Conservation (phyloP, 2,113 vertebrate genomes). For the Engystomops pustulosus region DNA sequence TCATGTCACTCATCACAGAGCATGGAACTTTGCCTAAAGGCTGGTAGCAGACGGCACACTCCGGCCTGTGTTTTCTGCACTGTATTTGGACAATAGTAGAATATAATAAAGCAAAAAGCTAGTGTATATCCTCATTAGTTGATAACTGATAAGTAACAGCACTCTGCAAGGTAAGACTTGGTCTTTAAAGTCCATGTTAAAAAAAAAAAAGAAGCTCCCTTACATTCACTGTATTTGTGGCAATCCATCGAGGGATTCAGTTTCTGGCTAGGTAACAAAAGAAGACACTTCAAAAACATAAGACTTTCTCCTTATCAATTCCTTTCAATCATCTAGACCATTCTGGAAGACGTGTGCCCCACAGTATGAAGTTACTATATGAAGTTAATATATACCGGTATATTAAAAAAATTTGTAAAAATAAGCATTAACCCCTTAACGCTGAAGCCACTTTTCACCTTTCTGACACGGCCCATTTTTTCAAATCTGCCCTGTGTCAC, state of each 20-base stretch:
- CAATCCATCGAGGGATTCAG: constrained; percentile 16
- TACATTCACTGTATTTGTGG: constrained; percentile 29
- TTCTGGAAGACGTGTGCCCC: constrained; percentile 53
- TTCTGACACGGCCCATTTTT: too few relatives aligned
- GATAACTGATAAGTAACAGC: constrained; percentile 42
- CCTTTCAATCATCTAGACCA: constrained; percentile 54
- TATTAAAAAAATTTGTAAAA: too few relatives aligned
- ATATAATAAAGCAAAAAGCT: constrained; percentile 49
- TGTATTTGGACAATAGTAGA: constrained; percentile 30
- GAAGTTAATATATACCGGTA: too few relatives aligned
- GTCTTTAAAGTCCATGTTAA: constrained; percentile 40
- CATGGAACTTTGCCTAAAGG: constrained; percentile 40
- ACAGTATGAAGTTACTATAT: constrained; percentile 33
- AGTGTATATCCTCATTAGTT: not conserved
- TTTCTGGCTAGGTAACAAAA: constrained; percentile 53
- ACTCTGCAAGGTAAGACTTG: constrained; percentile 34
- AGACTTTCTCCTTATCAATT: constrained; percentile 52
- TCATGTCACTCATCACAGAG: constrained; percentile 47
- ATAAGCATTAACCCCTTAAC: too few relatives aligned
- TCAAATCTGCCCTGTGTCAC: too few relatives aligned
- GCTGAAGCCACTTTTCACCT: too few relatives aligned
- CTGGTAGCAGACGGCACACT: constrained; percentile 28
- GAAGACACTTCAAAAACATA: constrained; percentile 48
- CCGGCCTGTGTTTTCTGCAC: not conserved
- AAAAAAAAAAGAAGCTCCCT: constrained; percentile 31